Base-by-base conservation (phyloP, 2,888 invertebrate genomes). In the Ctenicera cuprea region DNA sequence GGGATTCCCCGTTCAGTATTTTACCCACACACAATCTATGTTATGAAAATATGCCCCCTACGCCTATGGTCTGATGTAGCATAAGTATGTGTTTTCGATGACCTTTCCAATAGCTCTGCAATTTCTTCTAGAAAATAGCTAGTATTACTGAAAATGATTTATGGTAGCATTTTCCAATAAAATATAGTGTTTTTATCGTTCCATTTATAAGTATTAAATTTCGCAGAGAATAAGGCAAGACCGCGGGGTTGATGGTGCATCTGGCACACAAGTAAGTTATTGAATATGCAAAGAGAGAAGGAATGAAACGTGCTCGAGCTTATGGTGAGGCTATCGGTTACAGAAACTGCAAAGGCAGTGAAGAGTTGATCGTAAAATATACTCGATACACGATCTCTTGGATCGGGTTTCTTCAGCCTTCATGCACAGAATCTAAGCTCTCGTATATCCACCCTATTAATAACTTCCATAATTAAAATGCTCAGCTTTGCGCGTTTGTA, bases 331-430 rank as follows among this genome's bases (percentile, higher is more conserved):
- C 74, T 79, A 77, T 78, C 76, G 74, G 68, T 78, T 78, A 76
- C 79, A 74, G 79, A 79, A 79, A 79, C 76, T 79, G 78, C 79
- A 79, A 77, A 73, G 74, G 37, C 72, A 77, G 67, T 69, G 78
- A 76, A 78, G 77, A 74, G 64, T 71, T 77, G 79, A 79, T 79
- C 74, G 77, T 79, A 78, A 79, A 79, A 78, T 78, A 78, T 75
- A 75, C 79, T 37, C 57, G 78, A 78, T 71, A 80, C 74, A 71
- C 57, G 77, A 80, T 80, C 76, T 71, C 64, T 41, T 65, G 66
- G 73, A 75, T 80, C 77, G 50, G 59, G 73, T 80, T 80, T 57
- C 72, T 33, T 14, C 67, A 67, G 64, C 73, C 73, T 73, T 64
- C 68, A 64, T 67, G 57, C 37, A 62, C 59, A 45, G 64, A 73